Base-by-base conservation (phyloP, 1,140 invertebrate species). In the Lordiphosa mommai region DNA sequence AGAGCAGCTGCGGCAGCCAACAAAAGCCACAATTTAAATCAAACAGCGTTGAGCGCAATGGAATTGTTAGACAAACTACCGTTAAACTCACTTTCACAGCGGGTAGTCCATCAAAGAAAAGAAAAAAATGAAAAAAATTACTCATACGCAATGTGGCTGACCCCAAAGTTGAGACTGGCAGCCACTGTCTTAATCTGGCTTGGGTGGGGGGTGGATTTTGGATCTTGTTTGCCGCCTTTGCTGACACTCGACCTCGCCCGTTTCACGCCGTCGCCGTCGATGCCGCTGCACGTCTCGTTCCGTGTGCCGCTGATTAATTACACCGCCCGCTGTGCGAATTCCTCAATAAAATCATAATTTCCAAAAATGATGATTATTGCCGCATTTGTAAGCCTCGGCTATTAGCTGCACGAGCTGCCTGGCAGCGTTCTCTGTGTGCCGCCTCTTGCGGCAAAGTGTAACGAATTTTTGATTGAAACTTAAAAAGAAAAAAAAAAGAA, bases 261-360 rank as follows among this genome's bases (percentile, higher is more conserved):
- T 72, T 72, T 68, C 71, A 63, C 71, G 71, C 71, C 59, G 53
- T 49, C 33, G 49, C 30, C 36, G 41, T 41, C 5, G n/a, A n/a
- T n/a, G 9, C 3, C 8, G 20, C 12, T 12, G 32, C 34, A 43
- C 16, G 41, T 32, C 61, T 43, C 44, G 61, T 61, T 69, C 73
- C 69, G 59, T 65, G 43, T 40, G 46, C 40, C 64, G 68, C 77
- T 84, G 77, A 84, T 84, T 84, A 84, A 84, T 84, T 84, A 84
- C 77, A 84, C 77, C 77, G 79, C 77, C 77, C 77, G 77, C 77
- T 84, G 77, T 63, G 77, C 77, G 69, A 84, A 84, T 84, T 84
- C 77, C 80, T 84, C 77, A 84, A 84, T 84, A 84, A 84, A 84
- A 84, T 85, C 79, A 82, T 82, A 82, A 82, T 84, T 84, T 84